Conservation (phyloP, 2,113 vertebrate genomes). For the Dolichallabes microphthalmus region DNA sequence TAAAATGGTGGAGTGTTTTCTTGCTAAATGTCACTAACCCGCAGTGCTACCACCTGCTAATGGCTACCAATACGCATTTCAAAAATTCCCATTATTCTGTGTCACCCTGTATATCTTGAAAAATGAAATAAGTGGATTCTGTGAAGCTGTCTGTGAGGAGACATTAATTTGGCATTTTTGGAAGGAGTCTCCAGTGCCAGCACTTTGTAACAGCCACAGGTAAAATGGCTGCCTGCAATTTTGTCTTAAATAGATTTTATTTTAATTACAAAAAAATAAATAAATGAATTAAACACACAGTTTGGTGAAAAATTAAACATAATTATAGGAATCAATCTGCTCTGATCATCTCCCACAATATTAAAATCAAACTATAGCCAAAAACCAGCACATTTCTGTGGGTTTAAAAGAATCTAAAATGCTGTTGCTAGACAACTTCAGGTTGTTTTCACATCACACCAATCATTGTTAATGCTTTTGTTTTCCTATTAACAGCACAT, state of each 20-base stretch:
- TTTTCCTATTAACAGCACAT: not conserved
- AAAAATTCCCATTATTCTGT: no score
- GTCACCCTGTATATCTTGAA: not conserved
- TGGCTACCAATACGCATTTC: no score
- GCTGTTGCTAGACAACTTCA: not conserved
- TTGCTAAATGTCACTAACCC: no score
- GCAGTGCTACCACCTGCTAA: no score
- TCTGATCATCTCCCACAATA: not conserved
- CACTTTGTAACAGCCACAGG: not conserved
- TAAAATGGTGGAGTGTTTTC: no score
- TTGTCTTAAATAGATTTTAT: not conserved
- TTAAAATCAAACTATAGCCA: not conserved
- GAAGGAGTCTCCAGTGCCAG: not conserved
- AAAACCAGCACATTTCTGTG: not conserved
- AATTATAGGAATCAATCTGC: not conserved
- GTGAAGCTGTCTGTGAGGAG: not conserved
- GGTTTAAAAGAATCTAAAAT: not conserved
- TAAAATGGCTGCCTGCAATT: not conserved
- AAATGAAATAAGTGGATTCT: no score
- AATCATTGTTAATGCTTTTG: not conserved
- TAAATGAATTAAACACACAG: not conserved
- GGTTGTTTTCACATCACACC: not conserved
- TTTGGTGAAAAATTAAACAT: not conserved
- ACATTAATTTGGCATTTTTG: not conserved
- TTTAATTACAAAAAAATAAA: no score